Evolutionary conservation across 2,113 vertebrate genomes (phyloP).

Genomic region (Apteryx mantelli): DNA sequence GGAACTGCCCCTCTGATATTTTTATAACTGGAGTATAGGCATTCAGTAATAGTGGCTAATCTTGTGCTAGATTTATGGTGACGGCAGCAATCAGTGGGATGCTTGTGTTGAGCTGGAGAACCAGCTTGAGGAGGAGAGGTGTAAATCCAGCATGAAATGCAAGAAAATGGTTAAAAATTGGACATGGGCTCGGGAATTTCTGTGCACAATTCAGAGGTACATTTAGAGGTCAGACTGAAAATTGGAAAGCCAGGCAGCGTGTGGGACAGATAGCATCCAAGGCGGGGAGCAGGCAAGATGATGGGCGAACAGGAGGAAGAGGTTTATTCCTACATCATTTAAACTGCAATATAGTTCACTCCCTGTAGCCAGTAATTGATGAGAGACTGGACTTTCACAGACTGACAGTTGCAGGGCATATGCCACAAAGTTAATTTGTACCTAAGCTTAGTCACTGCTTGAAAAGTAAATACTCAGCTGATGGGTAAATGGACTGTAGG

Average conservation of each 20-base stretch:
- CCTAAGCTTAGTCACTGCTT: not conserved
- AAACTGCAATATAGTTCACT: not conserved
- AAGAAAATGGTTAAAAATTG: not conserved
- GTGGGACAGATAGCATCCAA: not conserved
- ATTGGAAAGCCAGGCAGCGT: not conserved
- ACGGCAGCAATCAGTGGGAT: not conserved
- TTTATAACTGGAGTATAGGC: not conserved
- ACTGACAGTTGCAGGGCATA: not conserved
- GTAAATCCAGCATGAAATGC: not conserved
- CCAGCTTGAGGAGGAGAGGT: not conserved
- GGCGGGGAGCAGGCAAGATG: not conserved
- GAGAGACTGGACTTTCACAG: not conserved
- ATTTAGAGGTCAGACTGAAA: not conserved
- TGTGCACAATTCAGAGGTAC: not conserved
- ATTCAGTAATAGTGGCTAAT: not conserved
- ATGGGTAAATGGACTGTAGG: not conserved
- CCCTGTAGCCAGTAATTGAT: not conserved
- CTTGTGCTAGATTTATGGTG: not conserved
- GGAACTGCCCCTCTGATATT: not conserved
- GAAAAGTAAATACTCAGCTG: not conserved
- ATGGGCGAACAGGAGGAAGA: not conserved
- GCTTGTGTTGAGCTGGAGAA: not conserved
- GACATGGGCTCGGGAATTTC: not conserved
- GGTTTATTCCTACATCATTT: not conserved
- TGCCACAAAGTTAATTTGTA: not conserved